Conservation (phyloP, 30 jellyfish, hydroid and myxozoan species). For the Euphysa ruthae region DNA sequence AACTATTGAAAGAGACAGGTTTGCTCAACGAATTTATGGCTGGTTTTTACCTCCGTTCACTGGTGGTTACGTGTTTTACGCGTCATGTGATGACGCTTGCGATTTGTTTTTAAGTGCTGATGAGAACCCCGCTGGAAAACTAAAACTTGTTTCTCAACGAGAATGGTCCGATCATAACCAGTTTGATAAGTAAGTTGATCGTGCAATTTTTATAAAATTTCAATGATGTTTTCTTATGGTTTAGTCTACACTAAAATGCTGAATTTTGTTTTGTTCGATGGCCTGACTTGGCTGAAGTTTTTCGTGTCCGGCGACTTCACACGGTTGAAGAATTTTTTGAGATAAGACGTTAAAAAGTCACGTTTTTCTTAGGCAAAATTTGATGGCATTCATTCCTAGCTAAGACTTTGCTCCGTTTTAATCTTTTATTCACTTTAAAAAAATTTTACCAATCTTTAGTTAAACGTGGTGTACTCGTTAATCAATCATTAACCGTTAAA, state of each 20-base stretch:
- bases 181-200: conserved; percentile 70
- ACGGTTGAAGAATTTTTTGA: no score
- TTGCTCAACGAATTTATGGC: conserved; percentile 68
- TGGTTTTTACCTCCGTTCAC: conserved; percentile 95
- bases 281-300: no score
- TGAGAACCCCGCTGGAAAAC: conserved; percentile 64
- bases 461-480: no score
- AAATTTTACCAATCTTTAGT: no score
- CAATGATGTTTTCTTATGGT: not conserved
- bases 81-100: conserved; percentile 89
- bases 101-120: conserved; percentile 78
- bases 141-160: conserved; percentile 75
- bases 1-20: conserved; percentile 41
- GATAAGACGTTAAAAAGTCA: no score
- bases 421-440: no score
- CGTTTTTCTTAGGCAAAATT: no score
- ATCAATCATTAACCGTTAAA: no score
- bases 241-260: not conserved
- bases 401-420: no score
- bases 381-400: no score
- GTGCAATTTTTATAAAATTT: no score
- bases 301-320: no score
- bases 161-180: conserved; percentile 95
- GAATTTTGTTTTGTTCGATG: not conserved
- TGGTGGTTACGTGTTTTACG: conserved; percentile 76